Base-by-base conservation (phyloP, 1,140 invertebrate genomes). In the Lanistes nyassanus region DNA sequence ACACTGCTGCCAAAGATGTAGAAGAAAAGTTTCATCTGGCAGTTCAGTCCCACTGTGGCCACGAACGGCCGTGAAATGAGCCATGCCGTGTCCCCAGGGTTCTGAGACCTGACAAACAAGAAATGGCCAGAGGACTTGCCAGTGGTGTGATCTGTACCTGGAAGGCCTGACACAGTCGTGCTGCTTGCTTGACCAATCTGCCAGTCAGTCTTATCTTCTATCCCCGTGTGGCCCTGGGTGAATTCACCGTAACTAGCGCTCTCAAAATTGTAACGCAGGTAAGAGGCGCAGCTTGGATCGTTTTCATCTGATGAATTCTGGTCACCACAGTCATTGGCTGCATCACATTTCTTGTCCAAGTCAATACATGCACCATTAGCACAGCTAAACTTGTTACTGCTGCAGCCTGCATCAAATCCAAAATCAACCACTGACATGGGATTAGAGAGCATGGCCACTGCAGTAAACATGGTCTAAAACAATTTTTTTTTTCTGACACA, bases 1-100 rank as follows among this genome's bases (percentile, higher is more conserved):
- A 83, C 79, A 74, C 83, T 76, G 26, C 79, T 71, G 29, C 87
- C 88, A 77, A 83, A 87, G 85, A 89, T 90, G 76, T 84, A 86
- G 68, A 87, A 88, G 74, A 79, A 87, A 34, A 88, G 78, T 29
- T 81, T 75, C 60, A 84, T 34, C 55, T 53, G 23, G 55, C 82
- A 79, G 21, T 60, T 62, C 36, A 42, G 55, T 26, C 62, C 51
- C 19, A 47, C 70, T 19, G 60, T 64, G 31, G 80, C 53, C 42
- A 29, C 55, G 51, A 75, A 53, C 64, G 77, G 71, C 21, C 72
- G 78, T 4, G 82, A 80, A 1, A 82, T 4, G 16, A 86, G 73
- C 83, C 83, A 84, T 9, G 85, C 79, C 72, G 77, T 85, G 42
- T 80, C 76, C 47, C 80, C 80, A 51, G 76, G 78, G 69, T 79